Base-by-base conservation (phyloP, 2,888 invertebrate species). In the Drosophila anceps region DNA sequence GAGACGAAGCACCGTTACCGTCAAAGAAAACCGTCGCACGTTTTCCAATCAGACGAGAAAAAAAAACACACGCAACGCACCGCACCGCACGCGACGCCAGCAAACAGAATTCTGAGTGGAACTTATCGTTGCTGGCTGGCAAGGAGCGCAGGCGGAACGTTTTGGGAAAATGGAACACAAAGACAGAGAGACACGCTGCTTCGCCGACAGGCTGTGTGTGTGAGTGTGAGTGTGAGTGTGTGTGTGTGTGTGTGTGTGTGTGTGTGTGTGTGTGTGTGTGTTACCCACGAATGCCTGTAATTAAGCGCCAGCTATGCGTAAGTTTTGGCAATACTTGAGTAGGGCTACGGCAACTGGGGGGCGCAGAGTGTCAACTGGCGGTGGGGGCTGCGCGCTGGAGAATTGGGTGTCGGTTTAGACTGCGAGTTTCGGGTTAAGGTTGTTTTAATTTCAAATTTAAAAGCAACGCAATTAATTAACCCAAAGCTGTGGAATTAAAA, bases 51-150 rank as follows among this genome's bases (percentile, higher is more conserved):
- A 73, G 82, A 73, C 60, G 44, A 37, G 39, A 69, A 43, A 55
- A 50, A 70, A 46, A 59, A 64, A 78, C 73, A 48, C 9, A 53
- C n/a, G n/a, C n/a, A n/a, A n/a, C 60, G 59, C 46, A 59, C 15
- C 76, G 79, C 78, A 87, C 91, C 88, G 91, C 82, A 86, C 91
- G 84, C 87, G 85, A 82, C 77, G 90, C 87, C 82, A 79, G 88
- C 84, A 74, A 87, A 83, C 81, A 69, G 81, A 81, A 91, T 78
- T 91, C 91, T 91, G 88, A 86, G 82, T 82, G 82, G 80, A 74
- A 79, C 59, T 59, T 61, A 65, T 57, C 50, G 63, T 54, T 51
- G 54, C 59, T 39, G 62, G 57, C 61, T 44, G 33, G 54, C 69
- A 76, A 77, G 81, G 71, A 81, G 74, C 74, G 64, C 27, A n/a